phyloP scores from a whole-genome alignment of 2,797 vertebrate species.

The Distichodus sexfasciatus region DNA sequence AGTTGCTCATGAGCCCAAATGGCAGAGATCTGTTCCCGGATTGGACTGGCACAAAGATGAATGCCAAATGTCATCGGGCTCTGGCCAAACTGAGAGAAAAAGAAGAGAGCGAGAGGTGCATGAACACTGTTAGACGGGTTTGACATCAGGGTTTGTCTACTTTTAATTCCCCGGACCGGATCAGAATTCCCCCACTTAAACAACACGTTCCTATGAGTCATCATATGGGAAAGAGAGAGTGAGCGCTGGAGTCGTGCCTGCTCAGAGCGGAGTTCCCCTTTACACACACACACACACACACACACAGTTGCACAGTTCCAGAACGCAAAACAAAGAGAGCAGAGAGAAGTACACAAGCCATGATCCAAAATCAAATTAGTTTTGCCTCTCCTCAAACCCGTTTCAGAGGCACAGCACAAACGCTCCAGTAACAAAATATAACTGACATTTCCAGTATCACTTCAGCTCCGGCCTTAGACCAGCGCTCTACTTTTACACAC shows the following conservation, averaged over 20 bases:
- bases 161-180: conserved; percentile 6
- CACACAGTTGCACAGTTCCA: conserved; percentile 23
- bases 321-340: conserved; percentile 12
- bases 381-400: conserved; percentile 14
- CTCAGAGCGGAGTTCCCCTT: conserved; percentile 54
- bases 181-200: conserved; percentile 47
- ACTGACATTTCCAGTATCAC: conserved; percentile 21
- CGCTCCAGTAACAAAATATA: conserved; percentile 20
- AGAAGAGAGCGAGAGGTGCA: too few species aligned
- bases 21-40: conserved; percentile 40
- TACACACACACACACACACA: conserved; percentile 26
- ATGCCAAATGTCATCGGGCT: conserved; percentile 38
- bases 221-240: conserved; percentile 45
- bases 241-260: conserved; percentile 49
- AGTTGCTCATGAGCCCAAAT: conserved; percentile 27
- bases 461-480: conserved; percentile 7
- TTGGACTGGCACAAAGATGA: conserved; percentile 30
- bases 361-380: conserved; percentile 15
- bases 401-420: not conserved
- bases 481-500: conserved; percentile 19
- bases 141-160: conserved; percentile 36
- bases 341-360: not conserved
- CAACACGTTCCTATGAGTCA: conserved; percentile 52
- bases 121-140: conserved; percentile 8
- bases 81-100: too few species aligned